These are phyloP conservation scores for human DNA, from an alignment of 2,113 vertebrate genomes.

Conservation along the genomic window DNA sequence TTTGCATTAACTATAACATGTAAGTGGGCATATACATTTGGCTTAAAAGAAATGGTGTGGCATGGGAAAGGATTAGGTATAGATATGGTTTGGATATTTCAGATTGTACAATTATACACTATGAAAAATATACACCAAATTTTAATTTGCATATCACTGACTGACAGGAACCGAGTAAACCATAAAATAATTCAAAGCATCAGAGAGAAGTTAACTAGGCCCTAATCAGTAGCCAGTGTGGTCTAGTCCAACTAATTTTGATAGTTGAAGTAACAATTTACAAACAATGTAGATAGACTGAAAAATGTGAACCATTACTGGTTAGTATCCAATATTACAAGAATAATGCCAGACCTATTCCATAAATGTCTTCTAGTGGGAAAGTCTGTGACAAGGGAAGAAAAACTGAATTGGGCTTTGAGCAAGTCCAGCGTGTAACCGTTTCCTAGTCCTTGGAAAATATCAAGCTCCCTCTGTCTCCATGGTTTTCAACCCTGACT, in stretches of 20 bases:
- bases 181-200: conserved; percentile 35
- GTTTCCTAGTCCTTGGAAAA: neutral
- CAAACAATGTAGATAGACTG: neutral
- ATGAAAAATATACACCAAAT: neutral
- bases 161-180: neutral
- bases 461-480: neutral
- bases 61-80: neutral
- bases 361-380: neutral
- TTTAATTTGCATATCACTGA: neutral
- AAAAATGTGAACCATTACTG: neutral
- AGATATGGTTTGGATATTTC: conserved; percentile 22
- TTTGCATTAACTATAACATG: neutral
- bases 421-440: neutral
- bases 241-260: neutral
- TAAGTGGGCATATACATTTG: neutral
- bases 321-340: neutral
- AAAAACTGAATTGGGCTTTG: neutral
- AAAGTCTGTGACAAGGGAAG: neutral
- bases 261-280: neutral
- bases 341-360: neutral
- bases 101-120: neutral
- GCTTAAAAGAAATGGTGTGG: neutral
- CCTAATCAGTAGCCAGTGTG: neutral
- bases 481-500: neutral
- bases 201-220: neutral